A percentile compares a stretch with the other conserved stretches of the same genome.
Evolutionary conservation across 53 echinoderm and acorn worm species (phyloP).

Genomic region (Hippasteria phrygiana): DNA sequence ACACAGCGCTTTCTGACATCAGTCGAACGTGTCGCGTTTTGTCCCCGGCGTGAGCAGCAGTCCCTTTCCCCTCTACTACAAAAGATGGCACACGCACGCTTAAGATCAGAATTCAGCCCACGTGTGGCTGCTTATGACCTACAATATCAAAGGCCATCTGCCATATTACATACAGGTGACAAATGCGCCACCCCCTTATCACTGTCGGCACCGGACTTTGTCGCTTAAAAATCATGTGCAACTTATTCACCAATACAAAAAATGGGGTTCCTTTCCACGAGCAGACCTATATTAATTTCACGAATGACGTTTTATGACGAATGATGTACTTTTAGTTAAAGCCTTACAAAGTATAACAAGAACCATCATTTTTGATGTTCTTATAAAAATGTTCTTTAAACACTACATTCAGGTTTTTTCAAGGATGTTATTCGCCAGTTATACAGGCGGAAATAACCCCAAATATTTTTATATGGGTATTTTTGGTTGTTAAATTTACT

Average conservation of each 20-base stretch:
- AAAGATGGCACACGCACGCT: background rate
- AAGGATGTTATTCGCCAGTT: no score
- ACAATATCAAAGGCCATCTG: background rate
- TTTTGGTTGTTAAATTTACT: no score
- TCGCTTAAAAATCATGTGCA: background rate
- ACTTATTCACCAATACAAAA: background rate
- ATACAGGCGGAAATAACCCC: no score
- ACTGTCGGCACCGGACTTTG: background rate
- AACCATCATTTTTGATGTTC: no score
- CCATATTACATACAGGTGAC: background rate
- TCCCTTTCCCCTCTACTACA: background rate
- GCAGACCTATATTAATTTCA: background rate
- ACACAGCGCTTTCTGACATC: slow-evolving; percentile 8
- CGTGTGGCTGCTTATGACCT: background rate
- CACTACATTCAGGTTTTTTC: no score
- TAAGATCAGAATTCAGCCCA: background rate
- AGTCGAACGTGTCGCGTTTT: slow-evolving; percentile 29
- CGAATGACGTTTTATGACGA: background rate
- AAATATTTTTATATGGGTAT: no score
- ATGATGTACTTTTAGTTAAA: no score
- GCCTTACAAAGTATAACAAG: no score
- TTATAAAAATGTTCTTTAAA: no score
- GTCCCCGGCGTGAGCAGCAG: background rate
- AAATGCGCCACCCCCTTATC: background rate
- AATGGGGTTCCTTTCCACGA: no score